Evolutionary conservation across 2,113 vertebrate species (phyloP).

Genomic region (Sterrhoptilus dennistouni): DNA sequence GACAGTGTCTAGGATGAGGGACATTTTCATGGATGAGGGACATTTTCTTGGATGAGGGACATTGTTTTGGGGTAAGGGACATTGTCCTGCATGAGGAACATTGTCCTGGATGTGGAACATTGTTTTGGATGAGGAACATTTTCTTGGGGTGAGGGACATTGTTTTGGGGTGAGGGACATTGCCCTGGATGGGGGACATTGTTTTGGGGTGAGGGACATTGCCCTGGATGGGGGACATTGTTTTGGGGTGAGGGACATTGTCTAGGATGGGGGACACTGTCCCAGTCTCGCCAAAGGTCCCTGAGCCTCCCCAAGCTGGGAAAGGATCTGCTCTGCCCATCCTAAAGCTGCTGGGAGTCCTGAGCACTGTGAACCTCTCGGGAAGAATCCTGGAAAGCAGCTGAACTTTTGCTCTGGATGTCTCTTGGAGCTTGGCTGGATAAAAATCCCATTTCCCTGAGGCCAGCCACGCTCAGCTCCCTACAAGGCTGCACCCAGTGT

Average conservation of each 20-base stretch:
- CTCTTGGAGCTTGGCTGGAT: neutral
- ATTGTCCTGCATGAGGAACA: rapidly evolving
- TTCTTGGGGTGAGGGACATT: rapidly evolving
- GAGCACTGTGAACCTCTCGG: rapidly evolving
- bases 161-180: too few species aligned
- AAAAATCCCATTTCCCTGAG: neutral
- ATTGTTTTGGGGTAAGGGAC: neutral
- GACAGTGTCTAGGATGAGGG: rapidly evolving
- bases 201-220: neutral
- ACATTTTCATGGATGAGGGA: rapidly evolving
- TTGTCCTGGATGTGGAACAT: rapidly evolving
- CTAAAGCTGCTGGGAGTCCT: neutral
- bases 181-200: too few species aligned
- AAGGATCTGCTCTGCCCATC: neutral
- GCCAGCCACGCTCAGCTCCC: neutral
- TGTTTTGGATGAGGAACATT: rapidly evolving
- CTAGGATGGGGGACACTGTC: too few species aligned
- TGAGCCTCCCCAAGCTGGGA: neutral
- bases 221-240: too few species aligned
- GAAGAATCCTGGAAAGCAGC: neutral
- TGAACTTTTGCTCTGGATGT: neutral
- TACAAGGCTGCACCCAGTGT: neutral
- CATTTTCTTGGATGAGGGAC: neutral
- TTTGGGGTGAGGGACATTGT: too few species aligned
- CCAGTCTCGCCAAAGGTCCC: neutral